phyloP scores from a whole-genome alignment of 2,797 vertebrate species.

The Tragelaphus oryx region DNA sequence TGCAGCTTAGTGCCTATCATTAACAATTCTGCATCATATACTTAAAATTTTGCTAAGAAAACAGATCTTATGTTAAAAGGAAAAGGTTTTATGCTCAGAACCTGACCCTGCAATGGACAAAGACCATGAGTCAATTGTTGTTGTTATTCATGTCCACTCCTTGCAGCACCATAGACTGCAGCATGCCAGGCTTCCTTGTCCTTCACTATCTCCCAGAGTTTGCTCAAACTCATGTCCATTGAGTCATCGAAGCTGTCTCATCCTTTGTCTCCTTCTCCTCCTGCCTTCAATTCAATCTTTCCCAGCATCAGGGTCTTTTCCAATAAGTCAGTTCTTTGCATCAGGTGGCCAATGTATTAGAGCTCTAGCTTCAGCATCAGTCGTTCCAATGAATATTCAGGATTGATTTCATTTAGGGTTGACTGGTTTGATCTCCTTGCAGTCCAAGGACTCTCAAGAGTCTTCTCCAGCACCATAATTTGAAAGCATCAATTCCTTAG shows the following conservation, averaged over 20 bases:
- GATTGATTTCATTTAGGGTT: neutral
- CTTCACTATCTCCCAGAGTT: neutral
- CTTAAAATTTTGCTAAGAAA: neutral
- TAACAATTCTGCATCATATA: neutral
- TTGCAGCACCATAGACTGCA: neutral
- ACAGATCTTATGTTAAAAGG: neutral
- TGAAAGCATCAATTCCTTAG: neutral
- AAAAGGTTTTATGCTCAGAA: neutral
- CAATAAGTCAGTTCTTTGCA: neutral
- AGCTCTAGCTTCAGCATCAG: neutral
- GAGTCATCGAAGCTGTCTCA: neutral
- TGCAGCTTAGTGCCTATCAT: neutral
- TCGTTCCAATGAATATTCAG: neutral
- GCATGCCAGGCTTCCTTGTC: neutral
- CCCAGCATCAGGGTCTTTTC: neutral
- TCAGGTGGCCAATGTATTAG: neutral
- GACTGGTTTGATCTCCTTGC: neutral
- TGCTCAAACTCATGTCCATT: neutral
- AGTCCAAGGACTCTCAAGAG: neutral
- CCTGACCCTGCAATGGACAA: neutral
- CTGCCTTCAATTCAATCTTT: neutral
- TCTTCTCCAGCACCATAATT: neutral
- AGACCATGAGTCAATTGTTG: neutral
- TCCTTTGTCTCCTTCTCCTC: neutral
- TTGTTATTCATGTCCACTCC: neutral